Evolutionary conservation across 2,888 invertebrate species (phyloP), one percentile per base, ranked within the genome.

Genomic region (Archaeoteleia sp.): DNA sequence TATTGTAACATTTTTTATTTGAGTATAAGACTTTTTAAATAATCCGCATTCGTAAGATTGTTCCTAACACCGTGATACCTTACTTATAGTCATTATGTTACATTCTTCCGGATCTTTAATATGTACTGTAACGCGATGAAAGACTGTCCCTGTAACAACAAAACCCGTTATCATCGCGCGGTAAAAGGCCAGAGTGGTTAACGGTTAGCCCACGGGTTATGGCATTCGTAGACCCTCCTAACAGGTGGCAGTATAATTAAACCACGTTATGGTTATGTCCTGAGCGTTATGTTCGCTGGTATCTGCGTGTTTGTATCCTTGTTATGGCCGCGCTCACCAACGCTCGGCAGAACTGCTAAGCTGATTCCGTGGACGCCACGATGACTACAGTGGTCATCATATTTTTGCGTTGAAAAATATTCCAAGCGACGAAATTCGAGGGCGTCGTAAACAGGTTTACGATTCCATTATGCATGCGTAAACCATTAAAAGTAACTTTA

Each of bases 201-300:
- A 77, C 74, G 76, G 77, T 74, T 74, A 70, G 71, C 67, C 67
- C 67, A 67, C 70, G 67, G n/a, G 67, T 71, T 68, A 71, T 60
- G 46, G 58, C 71, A 54, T 72, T 74, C 65, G 69, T 69, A 66
- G 71, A 62, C 53, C 53, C 65, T 55, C 75, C 76, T 78, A 80
- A 82, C 81, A 81, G 79, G 80, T 81, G 80, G 78, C 67, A 73
- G 76, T 74, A 75, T 79, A 81, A 82, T 82, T 82, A 82, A 81
- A 82, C 77, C 74, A 61, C 74, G 78, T 81, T 81, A 81, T 77
- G 80, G 74, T 77, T 82, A 80, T 78, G 75, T 76, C 76, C 54
- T 54, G 57, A 54, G 60, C 57, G 53, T 65, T 65, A 61, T 53
- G 61, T 49, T 58, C 37, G 35, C 61, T 58, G 57, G 53, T 58